phyloP scores from a whole-genome alignment of 2,797 vertebrate species.

The Monodelphis domestica region DNA sequence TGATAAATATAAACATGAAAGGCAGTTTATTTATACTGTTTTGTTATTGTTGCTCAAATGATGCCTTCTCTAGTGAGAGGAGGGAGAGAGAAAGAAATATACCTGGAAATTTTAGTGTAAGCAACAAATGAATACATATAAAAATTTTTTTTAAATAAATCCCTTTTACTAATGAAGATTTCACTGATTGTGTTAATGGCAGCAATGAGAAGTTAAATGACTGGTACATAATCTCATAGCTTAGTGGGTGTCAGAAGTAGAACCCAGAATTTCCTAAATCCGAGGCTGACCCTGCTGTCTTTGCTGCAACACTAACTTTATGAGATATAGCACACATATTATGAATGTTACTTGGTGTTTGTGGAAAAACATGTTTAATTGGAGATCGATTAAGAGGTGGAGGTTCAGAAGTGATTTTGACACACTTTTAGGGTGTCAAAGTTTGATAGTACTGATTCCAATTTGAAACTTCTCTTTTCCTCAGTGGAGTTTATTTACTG shows the following conservation, averaged over 20 bases:
- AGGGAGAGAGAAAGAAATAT: no score
- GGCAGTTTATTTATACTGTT: no score
- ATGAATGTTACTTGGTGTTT: background rate
- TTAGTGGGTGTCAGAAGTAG: background rate
- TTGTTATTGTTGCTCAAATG: no score
- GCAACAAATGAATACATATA: no score
- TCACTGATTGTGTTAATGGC: background rate
- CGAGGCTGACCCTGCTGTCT: background rate
- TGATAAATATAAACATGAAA: no score
- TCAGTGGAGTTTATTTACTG: background rate
- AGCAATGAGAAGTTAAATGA: background rate
- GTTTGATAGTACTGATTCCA: background rate
- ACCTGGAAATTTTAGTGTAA: no score
- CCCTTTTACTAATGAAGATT: background rate
- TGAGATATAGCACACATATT: no score
- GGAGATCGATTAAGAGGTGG: background rate
- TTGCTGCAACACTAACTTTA: conserved; percentile 13
- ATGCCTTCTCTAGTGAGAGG: no score
- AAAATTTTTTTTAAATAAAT: no score
- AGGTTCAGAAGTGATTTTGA: background rate
- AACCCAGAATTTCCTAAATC: background rate
- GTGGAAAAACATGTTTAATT: background rate
- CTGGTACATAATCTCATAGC: background rate
- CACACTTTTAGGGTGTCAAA: background rate
- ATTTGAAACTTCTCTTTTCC: background rate